These are phyloP conservation scores for Nycteola revayana DNA, from an alignment of 2,888 invertebrate species.

Conservation along the genomic window DNA sequence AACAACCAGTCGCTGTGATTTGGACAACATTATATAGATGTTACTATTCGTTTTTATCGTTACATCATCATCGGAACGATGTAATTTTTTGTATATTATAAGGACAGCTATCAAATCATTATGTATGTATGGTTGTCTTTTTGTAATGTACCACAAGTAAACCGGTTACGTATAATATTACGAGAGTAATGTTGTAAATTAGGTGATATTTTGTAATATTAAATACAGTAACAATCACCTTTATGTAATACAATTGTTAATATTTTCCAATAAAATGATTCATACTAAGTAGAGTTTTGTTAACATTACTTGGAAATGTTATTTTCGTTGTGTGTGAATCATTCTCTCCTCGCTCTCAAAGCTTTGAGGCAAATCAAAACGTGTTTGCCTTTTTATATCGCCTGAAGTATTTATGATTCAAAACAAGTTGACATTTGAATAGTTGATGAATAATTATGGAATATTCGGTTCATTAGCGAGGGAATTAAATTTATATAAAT, in stretches of 20 bases:
- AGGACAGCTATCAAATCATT: too few species aligned
- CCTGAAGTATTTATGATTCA: not conserved
- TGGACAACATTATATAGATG: too few species aligned
- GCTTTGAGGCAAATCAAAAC: conserved; percentile 4
- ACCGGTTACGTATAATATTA: too few species aligned
- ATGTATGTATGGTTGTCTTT: too few species aligned
- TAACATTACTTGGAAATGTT: conserved; percentile 7
- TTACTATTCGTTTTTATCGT: too few species aligned
- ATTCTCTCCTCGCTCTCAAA: conserved; percentile 2
- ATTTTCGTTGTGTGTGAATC: conserved; percentile 19
- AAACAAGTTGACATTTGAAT: not conserved
- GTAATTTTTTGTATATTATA: too few species aligned
- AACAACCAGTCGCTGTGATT: too few species aligned
- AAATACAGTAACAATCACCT: conserved; percentile 6
- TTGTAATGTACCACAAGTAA: too few species aligned
- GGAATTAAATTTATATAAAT: too few species aligned
- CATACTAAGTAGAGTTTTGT: conserved; percentile 7
- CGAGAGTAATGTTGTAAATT: conserved; percentile 25
- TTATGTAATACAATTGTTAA: conserved; percentile 14
- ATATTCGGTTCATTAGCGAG: too few species aligned
- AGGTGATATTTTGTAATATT: conserved; percentile 26
- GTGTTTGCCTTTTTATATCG: conserved; percentile 2
- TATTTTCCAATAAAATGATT: conserved; percentile 2
- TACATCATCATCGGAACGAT: too few species aligned
- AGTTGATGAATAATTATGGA: not conserved